These are phyloP conservation scores for Unio delphinus DNA, from an alignment of 2,888 invertebrate species.

Conservation along the genomic window DNA sequence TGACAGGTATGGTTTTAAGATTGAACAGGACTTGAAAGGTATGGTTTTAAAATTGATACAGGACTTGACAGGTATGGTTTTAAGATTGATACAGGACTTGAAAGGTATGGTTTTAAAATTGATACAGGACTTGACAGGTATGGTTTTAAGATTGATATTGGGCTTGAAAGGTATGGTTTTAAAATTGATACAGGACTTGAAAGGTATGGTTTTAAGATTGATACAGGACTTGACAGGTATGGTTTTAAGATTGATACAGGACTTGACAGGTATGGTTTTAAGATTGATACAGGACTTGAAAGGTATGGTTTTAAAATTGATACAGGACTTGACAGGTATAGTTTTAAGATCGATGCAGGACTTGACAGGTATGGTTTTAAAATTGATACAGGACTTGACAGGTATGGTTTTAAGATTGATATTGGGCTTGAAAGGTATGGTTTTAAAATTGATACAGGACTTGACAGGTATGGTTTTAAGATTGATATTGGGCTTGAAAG, in stretches of 20 bases:
- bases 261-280: constrained; percentile 73
- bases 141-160: constrained; percentile 82
- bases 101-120: constrained; percentile 77
- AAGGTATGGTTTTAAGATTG: constrained; percentile 79
- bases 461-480: constrained; percentile 76
- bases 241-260: constrained; percentile 83
- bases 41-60: constrained; percentile 82
- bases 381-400: constrained; percentile 80
- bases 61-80: constrained; percentile 70
- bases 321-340: constrained; percentile 73
- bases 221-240: constrained; percentile 75
- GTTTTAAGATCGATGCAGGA: constrained; percentile 82
- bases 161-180: constrained; percentile 69
- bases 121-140: constrained; percentile 77
- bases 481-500: constrained; percentile 80
- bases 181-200: constrained; percentile 84
- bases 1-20: constrained; percentile 75
- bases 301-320: constrained; percentile 81
- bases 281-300: constrained; percentile 82
- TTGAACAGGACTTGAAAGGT: constrained; percentile 79
- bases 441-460: constrained; percentile 82
- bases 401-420: constrained; percentile 81
- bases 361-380: constrained; percentile 75
- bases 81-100: constrained; percentile 83
- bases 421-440: constrained; percentile 73